Evolutionary conservation across 2,888 invertebrate genomes (phyloP), one percentile per base, ranked within the genome.

Genomic region (Spilarctia lutea): DNA sequence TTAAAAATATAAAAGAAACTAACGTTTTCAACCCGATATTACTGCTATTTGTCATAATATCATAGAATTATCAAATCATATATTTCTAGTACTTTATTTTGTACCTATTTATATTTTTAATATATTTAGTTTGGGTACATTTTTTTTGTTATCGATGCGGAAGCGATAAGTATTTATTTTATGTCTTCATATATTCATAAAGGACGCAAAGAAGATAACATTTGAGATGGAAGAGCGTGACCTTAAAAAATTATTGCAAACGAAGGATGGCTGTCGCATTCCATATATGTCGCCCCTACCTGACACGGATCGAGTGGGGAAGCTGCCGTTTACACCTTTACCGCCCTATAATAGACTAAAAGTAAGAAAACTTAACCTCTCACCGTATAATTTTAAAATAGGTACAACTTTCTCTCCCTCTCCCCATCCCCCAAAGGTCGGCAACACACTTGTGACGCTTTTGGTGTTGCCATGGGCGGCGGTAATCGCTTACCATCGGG

Each of bases 321-420:
- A 92, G 72, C 83, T 96, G 68, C 93, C 96, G 1, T 95, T 96
- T 76, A 91, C 86, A 30, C 94, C 95, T 3, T 75, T 90, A 35
- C 95, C 96, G 18, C 93, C 93, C 0, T 96, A 95, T 80, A 96
- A 94, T 80, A 88, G 95, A 73, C 90, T 92, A 80, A 96, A 95
- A 93, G 96, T 96, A 91, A 76, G 65, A 33, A 35, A 11, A n/a
- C 13, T 48, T 48, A 45, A 4, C 20, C 48, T 48, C 48, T 20
- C 48, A 48, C 48, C 16, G 45, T 45, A 48, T 20, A 4, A 48
- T 20, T 20, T 48, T 0, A 48, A 45, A 45, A 3, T 3, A 45
- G 3, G 45, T 13, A 18, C 3, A 45, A 45, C n/a, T n/a, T n/a
- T n/a, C n/a, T n/a, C n/a, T n/a, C n/a, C n/a, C n/a, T n/a, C n/a